phyloP scores from a whole-genome alignment of 2,888 invertebrate species.

The Cetonia aurata region DNA sequence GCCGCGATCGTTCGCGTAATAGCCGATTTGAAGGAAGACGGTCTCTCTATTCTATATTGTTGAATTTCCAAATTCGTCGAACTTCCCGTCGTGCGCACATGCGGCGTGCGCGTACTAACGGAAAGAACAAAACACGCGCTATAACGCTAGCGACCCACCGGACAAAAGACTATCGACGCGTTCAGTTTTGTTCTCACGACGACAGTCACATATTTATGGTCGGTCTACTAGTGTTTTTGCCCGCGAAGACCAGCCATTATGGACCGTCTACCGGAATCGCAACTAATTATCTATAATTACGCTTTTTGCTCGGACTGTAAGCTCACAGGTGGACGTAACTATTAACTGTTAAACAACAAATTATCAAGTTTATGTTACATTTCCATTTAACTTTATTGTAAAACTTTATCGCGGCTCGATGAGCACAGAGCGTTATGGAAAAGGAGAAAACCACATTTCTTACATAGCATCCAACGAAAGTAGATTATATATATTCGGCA shows the following conservation, averaged over 20 bases:
- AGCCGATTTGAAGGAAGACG: conserved; percentile 39
- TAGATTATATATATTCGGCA: conserved; percentile 39
- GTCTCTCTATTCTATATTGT: conserved; percentile 30
- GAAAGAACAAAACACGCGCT: conserved; percentile 40
- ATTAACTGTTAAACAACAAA: conserved; percentile 42
- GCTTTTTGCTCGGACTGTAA: conserved; percentile 51
- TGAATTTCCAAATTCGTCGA: conserved; percentile 40
- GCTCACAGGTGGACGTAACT: conserved; percentile 45
- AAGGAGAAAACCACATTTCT: conserved; percentile 38
- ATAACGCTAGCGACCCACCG: conserved; percentile 40
- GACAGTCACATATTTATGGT: conserved; percentile 55
- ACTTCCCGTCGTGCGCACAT: conserved; percentile 39
- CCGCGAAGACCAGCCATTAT: conserved; percentile 59
- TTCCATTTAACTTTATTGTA: conserved; percentile 41
- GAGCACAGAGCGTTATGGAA: conserved; percentile 25
- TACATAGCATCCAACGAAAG: conserved; percentile 31
- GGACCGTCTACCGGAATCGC: conserved; percentile 59
- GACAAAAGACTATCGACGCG: conserved; percentile 47
- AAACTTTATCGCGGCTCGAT: conserved; percentile 33
- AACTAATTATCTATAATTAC: conserved; percentile 62
- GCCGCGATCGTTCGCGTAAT: conserved; percentile 30
- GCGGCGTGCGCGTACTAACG: conserved; percentile 27
- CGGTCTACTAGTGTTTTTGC: conserved; percentile 59
- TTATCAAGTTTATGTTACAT: conserved; percentile 42
- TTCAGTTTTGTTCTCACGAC: conserved; percentile 58